Evolutionary conservation across 2,888 invertebrate genomes (phyloP), one percentile per base, ranked within the genome.

Genomic region (Oasisia sp.): DNA sequence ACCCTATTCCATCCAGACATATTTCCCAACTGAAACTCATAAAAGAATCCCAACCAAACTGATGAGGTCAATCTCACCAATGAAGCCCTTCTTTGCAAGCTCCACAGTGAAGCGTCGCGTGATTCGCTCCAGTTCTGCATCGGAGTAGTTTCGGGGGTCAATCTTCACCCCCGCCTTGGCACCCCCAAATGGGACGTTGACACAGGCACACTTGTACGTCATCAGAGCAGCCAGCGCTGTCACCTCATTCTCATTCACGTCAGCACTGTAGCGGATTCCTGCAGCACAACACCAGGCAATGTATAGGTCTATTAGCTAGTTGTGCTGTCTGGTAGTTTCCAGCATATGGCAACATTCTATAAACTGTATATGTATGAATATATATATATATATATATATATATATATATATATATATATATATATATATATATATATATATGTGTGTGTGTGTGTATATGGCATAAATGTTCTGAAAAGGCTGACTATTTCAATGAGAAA

Each of bases 191-290:
- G 99, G 99, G 0, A 99, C 99, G 96, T 99, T 99, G 0, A 99
- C 99, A 96, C 99, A 99, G 32, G 99, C 99, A 97, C 99, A 99
- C 97, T 99, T 99, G 97, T 99, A 99, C 7, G 99, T 99, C 99
- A 99, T 99, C 96, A 99, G 97, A 91, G 99, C 98, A 4, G 99
- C 98, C 95, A 99, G 96, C 91, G 99, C 99, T 96, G 98, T 99
- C 0, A 99, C 99, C 97, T 99, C 99, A 96, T 99, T 99, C 74
- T 98, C 97, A 95, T 97, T 97, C 44, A 99, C 99, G 96, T 99
- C 98, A 97, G 97, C 97, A 94, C 98, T 98, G 97, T 98, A 99
- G 96, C 99, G 98, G 96, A 99, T 99, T 97, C 99, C 99, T 98
- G 97, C 91, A 92, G 91, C 3, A 91, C 11, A 12, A 91, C 8